phyloP scores from a whole-genome alignment of 2,888 invertebrate genomes.

The Ptychoptera contaminata region DNA sequence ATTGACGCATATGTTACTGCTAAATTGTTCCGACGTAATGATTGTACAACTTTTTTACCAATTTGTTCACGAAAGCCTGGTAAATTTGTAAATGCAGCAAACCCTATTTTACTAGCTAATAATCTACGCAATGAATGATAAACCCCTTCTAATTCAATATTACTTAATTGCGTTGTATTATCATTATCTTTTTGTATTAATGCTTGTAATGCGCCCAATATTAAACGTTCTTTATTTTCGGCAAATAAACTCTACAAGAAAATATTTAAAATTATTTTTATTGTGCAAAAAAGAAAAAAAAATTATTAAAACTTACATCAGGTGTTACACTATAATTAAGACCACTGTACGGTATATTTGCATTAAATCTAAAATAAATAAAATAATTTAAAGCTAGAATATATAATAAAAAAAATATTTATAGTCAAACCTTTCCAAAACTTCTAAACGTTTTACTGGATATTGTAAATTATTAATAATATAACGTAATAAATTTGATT shows the following conservation, averaged over 20 bases:
- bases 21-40: conserved; percentile 71
- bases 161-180: conserved; percentile 39
- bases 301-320: conserved; percentile 52
- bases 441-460: conserved; percentile 48
- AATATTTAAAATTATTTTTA: no score
- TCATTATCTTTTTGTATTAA: conserved; percentile 58
- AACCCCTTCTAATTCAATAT: conserved; percentile 77
- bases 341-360: conserved; percentile 95
- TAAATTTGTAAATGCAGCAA: conserved; percentile 83
- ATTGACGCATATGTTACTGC: conserved; percentile 92
- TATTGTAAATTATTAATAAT: conserved; percentile 39
- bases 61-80: conserved; percentile 89
- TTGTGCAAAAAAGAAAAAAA: conserved; percentile 9
- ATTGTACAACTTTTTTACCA: conserved; percentile 80
- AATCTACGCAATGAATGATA: conserved; percentile 87
- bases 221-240: conserved; percentile 95
- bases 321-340: conserved; percentile 89
- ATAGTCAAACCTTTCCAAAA: conserved; percentile 45
- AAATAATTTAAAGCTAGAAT: no score
- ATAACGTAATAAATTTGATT: conserved; percentile 56
- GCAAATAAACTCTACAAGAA: conserved; percentile 77
- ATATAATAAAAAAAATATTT: no score
- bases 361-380: conserved; percentile 57
- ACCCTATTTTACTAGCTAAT: conserved; percentile 95
- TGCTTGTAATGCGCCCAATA: conserved; percentile 76